Conservation (phyloP, 1,140 invertebrate genomes). For the Lasioglossum albipes region DNA sequence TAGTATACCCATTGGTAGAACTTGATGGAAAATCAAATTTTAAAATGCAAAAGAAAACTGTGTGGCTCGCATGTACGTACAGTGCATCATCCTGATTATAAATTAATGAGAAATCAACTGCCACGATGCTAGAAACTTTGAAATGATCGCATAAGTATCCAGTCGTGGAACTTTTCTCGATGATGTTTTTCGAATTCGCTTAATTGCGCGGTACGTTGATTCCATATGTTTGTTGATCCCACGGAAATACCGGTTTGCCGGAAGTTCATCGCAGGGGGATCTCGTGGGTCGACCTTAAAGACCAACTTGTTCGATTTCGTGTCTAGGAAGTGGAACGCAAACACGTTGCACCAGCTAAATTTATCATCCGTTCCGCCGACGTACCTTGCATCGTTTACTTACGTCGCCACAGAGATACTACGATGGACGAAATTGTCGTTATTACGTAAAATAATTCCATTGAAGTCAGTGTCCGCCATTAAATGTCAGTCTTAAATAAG, state of each 20-base stretch:
- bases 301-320: constrained; percentile 52
- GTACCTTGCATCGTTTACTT: constrained; percentile 62
- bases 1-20: no score
- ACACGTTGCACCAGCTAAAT: constrained; percentile 67
- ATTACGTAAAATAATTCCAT: constrained; percentile 52
- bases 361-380: constrained; percentile 58
- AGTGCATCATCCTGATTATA: no score
- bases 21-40: no score
- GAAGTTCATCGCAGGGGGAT: constrained; percentile 20
- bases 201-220: no score
- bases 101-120: no score
- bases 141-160: no score
- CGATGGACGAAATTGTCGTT: constrained; percentile 42
- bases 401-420: constrained; percentile 22
- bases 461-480: constrained; percentile 16
- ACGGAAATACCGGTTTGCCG: not conserved
- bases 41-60: no score
- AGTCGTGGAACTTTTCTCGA: no score
- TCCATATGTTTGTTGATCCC: no score
- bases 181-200: not conserved
- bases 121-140: no score
- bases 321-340: constrained; percentile 68
- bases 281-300: constrained; percentile 25
- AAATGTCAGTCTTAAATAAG: constrained; percentile 43
- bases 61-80: no score